Evolutionary conservation across 2,113 vertebrate species (phyloP).

Genomic region (Laticauda colubrina): DNA sequence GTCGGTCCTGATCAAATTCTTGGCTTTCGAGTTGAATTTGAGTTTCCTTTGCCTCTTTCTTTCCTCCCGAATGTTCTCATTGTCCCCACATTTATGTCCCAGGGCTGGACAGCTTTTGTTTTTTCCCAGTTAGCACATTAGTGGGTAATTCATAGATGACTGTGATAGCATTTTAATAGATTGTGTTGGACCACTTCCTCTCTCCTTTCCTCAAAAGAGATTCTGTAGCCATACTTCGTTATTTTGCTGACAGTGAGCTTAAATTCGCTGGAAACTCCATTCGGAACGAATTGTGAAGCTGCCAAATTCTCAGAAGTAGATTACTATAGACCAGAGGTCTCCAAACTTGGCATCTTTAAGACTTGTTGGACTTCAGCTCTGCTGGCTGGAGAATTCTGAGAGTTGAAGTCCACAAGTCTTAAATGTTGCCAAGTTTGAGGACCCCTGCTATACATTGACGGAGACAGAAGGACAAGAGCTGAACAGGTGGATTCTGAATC

Average conservation of each 20-base stretch:
- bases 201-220: not conserved
- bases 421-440: too few species aligned
- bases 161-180: conserved; percentile 32
- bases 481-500: conserved; percentile 1
- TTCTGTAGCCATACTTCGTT: not conserved
- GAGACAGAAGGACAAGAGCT: conserved; percentile 43
- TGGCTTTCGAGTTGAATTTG: conserved; percentile 26
- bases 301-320: not conserved
- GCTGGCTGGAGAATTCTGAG: too few species aligned
- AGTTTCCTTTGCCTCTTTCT: conserved; percentile 25
- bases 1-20: conserved; percentile 45
- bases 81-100: conserved; percentile 15
- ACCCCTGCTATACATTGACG: not conserved
- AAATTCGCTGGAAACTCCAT: not conserved
- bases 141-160: conserved; percentile 52
- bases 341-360: too few species aligned
- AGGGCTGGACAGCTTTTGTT: conserved; percentile 17
- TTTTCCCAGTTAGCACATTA: not conserved
- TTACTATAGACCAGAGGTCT: not conserved
- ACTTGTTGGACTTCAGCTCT: too few species aligned
- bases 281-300: not conserved
- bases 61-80: conserved; percentile 32
- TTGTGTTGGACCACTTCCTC: not conserved
- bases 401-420: too few species aligned
- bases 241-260: not conserved